Evolutionary conservation across 1,140 invertebrate genomes (phyloP), one percentile per base, ranked within the genome.

Genomic region (Cylas formicarius): DNA sequence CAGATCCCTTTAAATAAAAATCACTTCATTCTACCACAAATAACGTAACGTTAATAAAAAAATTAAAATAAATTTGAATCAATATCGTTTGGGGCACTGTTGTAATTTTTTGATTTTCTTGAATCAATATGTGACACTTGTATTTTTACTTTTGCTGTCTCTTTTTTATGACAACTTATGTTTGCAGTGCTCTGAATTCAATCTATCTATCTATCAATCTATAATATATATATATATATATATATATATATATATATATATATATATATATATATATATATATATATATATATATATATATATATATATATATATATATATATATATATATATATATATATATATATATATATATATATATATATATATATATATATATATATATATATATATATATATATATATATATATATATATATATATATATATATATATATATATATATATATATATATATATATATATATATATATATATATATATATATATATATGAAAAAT

Each of bases 321-420:
- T 29, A 29, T 29, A 29, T 29, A 29, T 29, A 29, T 29, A 29
- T 29, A 29, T 29, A 29, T 29, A 29, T 29, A 29, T 29, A 29
- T 29, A 29, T 29, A 29, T 29, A 29, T 29, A 29, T 29, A 29
- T 29, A 29, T 29, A 29, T 29, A 29, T 29, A 29, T 29, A 29
- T 29, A 29, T 29, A 29, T 29, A n/a, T n/a, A n/a, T n/a, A n/a
- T n/a, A n/a, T n/a, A n/a, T n/a, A n/a, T n/a, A n/a, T n/a, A n/a
- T n/a, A n/a, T n/a, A n/a, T n/a, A n/a, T n/a, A n/a, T n/a, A n/a
- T n/a, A n/a, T n/a, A n/a, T n/a, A n/a, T n/a, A n/a, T n/a, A n/a
- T n/a, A n/a, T n/a, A n/a, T n/a, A n/a, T n/a, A n/a, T n/a, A n/a
- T n/a, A n/a, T n/a, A n/a, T n/a, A n/a, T n/a, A n/a, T n/a, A n/a